These are phyloP conservation scores for Ophiothrix spiculata DNA, from an alignment of 35 echinoderm and acorn worm species.

Conservation along the genomic window DNA sequence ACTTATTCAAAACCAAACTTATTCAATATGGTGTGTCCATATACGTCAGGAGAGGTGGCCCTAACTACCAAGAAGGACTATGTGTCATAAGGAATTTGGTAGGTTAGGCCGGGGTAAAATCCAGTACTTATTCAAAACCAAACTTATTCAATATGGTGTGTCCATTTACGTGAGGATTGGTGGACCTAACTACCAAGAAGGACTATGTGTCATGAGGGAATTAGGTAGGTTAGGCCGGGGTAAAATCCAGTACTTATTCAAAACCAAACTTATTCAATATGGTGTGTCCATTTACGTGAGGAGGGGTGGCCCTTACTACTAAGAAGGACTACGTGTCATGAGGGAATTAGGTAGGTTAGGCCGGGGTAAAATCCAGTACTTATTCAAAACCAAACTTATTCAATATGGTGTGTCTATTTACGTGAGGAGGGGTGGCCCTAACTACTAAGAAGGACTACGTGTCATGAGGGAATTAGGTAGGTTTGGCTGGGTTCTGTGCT, in stretches of 20 bases:
- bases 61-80: slow-evolving; percentile 96
- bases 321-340: slow-evolving; percentile 93
- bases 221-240: slow-evolving; percentile 93
- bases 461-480: slow-evolving; percentile 97
- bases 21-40: slow-evolving; percentile 80
- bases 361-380: no score
- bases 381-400: slow-evolving; percentile 63
- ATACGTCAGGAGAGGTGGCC: slow-evolving; percentile 85
- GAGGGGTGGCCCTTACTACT: slow-evolving; percentile 94
- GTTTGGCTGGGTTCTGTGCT: no score
- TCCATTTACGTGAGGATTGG: slow-evolving; percentile 91
- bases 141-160: slow-evolving; percentile 73
- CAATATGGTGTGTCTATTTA: slow-evolving; percentile 80
- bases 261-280: slow-evolving; percentile 77
- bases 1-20: slow-evolving; percentile 69
- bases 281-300: slow-evolving; percentile 84
- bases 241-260: slow-evolving; percentile 56
- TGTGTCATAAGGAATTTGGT: slow-evolving; percentile 91
- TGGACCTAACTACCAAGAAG: slow-evolving; percentile 98
- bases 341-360: slow-evolving; percentile 90
- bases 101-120: no score
- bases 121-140: slow-evolving; percentile 60
- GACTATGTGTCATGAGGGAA: slow-evolving; percentile 93
- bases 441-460: slow-evolving; percentile 91
- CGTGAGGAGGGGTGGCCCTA: slow-evolving; percentile 88